Conservation (phyloP, 2,113 vertebrate species). For the Camelus dromedarius region DNA sequence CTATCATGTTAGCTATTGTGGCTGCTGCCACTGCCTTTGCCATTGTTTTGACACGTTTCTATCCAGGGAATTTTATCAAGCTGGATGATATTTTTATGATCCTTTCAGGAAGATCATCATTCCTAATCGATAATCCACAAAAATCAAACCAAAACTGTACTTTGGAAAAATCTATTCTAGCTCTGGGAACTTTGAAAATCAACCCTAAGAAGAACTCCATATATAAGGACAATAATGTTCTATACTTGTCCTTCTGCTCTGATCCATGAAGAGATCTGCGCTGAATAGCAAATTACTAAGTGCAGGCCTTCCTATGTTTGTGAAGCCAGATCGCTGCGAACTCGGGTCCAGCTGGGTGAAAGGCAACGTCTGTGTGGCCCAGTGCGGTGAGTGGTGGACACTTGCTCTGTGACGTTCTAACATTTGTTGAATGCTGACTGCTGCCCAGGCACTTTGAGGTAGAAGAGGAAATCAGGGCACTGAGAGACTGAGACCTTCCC, state of each 20-base stretch:
- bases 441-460: neutral
- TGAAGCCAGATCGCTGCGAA: neutral
- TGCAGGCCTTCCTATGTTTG: neutral
- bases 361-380: neutral
- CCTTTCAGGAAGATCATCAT: neutral
- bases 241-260: neutral
- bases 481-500: neutral
- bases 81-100: neutral
- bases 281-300: neutral
- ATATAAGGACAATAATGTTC: neutral
- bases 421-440: neutral
- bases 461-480: neutral
- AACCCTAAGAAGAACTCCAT: neutral
- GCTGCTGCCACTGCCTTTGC: neutral
- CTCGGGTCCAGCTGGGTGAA: fast-evolving
- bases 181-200: neutral
- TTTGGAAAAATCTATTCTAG: neutral
- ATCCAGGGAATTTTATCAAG: neutral
- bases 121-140: neutral
- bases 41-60: conserved; percentile 24
- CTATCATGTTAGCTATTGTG: neutral
- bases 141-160: conserved; percentile 44
- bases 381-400: neutral
- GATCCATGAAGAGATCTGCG: neutral
- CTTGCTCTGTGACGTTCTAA: neutral